These are phyloP conservation scores for Parauchenoglanis ngamensis DNA, from an alignment of 2,797 vertebrate species.

Conservation along the genomic window DNA sequence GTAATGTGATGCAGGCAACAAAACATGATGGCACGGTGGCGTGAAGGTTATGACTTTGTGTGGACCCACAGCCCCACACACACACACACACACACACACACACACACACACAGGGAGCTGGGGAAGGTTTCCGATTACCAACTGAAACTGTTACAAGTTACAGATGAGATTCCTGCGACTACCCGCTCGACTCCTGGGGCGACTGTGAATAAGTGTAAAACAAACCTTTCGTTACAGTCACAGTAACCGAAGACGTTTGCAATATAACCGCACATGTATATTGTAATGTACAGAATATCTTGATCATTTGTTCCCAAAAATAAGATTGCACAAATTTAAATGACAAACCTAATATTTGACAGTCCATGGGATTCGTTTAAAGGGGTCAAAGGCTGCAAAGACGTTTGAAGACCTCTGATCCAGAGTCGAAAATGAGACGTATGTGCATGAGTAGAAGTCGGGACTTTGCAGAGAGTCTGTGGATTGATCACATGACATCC, in stretches of 20 bases:
- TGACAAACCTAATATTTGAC: neutral
- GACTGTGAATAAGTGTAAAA: neutral
- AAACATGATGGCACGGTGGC: conserved; percentile 53
- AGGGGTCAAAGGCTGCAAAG: no score
- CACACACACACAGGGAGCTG: conserved; percentile 22
- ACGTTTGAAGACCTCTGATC: neutral
- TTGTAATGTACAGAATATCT: neutral
- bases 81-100: conserved; percentile 29
- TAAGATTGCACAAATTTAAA: neutral
- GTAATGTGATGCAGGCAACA: conserved; percentile 17
- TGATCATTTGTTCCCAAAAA: neutral
- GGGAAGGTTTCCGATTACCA: conserved; percentile 13
- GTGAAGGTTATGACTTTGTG: conserved; percentile 62
- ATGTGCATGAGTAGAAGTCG: neutral
- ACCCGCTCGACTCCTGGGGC: neutral
- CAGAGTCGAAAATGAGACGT: neutral
- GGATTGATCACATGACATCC: neutral
- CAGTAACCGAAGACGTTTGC: neutral
- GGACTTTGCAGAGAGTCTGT: neutral
- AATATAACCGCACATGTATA: neutral
- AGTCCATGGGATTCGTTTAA: neutral
- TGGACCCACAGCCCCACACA: conserved; percentile 23
- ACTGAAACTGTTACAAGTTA: neutral
- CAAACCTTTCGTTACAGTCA: neutral
- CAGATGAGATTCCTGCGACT: neutral